Base-by-base conservation (phyloP, 2,888 invertebrate genomes). In the Blera fallax region DNA sequence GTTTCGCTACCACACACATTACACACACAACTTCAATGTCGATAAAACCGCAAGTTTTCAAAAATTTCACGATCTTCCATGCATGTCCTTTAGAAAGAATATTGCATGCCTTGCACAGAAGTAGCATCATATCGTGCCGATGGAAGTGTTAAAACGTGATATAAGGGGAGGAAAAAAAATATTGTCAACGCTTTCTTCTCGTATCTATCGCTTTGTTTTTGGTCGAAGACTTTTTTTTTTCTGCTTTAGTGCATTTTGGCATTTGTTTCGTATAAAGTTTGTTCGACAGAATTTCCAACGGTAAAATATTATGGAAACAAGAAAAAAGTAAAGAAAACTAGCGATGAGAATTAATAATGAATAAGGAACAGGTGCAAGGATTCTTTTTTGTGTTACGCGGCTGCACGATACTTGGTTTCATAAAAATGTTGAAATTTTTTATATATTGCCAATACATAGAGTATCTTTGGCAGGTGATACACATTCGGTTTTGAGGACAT, bases 131-230 rank as follows among this genome's bases (percentile, higher is more conserved):
- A 40, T 58, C 60, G n/a, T 40, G 24, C 40, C 40, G 18, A 24
- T 60, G 24, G 60, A 60, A 60, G 60, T 60, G 60, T 43, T 43
- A 43, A 40, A 60, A 60, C 60, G 60, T 60, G 60, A 40, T 40
- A 11, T 40, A 7, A 32, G 32, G n/a, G 40, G 5, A 40, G 10
- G 8, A 32, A 32, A 7, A 32, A 32, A 32, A 32, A 32, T 40
- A 5, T 40, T 40, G 37, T n/a, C 37, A 40, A 4, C 37, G 40
- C 6, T 14, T 1, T 40, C 40, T 40, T 40, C 14, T 14, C 8
- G 40, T 14, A 40, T 16, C 11, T 37, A 11, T 58, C 21, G 11
- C 18, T 11, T 21, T 6, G 37, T 24, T 24, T 60, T 60, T 24
- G 18, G 8, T 37, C 21, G 21, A 24, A 24, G n/a, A 10, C 16